Base-by-base conservation (phyloP, 2,113 vertebrate genomes). In the Falco punctatus region DNA sequence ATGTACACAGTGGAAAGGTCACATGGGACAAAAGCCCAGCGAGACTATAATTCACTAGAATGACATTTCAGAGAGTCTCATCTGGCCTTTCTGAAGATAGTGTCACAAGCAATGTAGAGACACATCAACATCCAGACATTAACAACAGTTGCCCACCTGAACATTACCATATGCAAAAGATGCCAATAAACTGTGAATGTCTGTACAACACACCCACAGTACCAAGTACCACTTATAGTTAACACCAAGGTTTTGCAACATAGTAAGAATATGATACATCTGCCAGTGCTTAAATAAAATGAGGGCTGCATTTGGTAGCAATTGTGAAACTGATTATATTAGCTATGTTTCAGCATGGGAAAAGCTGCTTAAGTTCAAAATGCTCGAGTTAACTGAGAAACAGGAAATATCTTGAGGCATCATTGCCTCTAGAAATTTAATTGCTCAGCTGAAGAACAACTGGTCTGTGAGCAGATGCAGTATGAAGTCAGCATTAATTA, bases 401-500 rank as follows among this genome's bases (percentile, higher is more conserved):
- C 81, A 96, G 94, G 92, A 92, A 97, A 95, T 86, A 97, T 91
- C 92, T 93, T 88, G 87, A 96, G 78, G 81, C 93, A 81, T 80
- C 92, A 95, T 61, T 93, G 90, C 87, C 92, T 96, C 96, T 91
- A 96, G 83, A 96, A 96, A 96, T 86, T 62, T 93, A 94, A 96
- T 94, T 94, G 88, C 95, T 94, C 64, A 86, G 42, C 65, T 92
- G 86, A 95, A 94, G 70, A 96, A 92, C 72, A 96, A 97, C 81
- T 87, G 93, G 86, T 84, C 81, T 96, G 77, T 91, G 16, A 96
- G 81, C 94, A 97, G 96, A 96, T 96, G 95, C 65, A 91, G 73
- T 72, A 96, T 96, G 96, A 97, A 97, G 84, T 96, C 96, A 96
- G 96, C 84, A 89, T 96, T 91, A 94, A 96, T 96, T 97, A 91